A percentile compares a stretch with the other conserved stretches of the same genome.
Evolutionary conservation across 2,113 vertebrate genomes (phyloP).

Genomic region (Pan paniscus): DNA sequence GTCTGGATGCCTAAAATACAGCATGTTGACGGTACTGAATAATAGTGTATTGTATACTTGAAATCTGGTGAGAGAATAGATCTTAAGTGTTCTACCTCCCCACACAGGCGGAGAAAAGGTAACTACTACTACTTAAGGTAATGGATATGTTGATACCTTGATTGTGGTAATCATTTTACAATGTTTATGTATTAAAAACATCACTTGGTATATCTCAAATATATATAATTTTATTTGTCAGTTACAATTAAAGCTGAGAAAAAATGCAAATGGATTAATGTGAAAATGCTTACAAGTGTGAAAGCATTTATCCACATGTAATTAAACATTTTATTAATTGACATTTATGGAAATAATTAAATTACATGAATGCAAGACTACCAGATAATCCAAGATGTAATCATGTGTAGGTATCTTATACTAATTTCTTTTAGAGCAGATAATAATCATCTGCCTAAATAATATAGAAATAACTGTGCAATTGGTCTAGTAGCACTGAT

Average conservation of each 20-base stretch:
- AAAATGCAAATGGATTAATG: not conserved
- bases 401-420: not conserved
- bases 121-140: not conserved
- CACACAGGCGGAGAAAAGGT: not conserved
- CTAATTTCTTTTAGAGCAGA: not conserved
- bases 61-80: not conserved
- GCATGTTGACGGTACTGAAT: not conserved
- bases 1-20: not conserved
- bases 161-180: not conserved
- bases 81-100: not conserved
- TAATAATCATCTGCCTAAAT: not conserved
- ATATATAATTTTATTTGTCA: not conserved
- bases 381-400: not conserved
- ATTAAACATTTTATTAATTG: not conserved
- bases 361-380: not conserved
- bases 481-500: not conserved
- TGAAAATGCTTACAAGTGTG: not conserved
- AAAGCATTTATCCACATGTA: not conserved
- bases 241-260: not conserved
- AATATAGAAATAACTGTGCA: not conserved
- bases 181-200: not conserved
- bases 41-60: not conserved
- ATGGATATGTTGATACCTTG: not conserved
- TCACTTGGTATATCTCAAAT: not conserved
- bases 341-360: not conserved